Conservation (phyloP, 2,113 vertebrate species). For the Macrotus californicus region DNA sequence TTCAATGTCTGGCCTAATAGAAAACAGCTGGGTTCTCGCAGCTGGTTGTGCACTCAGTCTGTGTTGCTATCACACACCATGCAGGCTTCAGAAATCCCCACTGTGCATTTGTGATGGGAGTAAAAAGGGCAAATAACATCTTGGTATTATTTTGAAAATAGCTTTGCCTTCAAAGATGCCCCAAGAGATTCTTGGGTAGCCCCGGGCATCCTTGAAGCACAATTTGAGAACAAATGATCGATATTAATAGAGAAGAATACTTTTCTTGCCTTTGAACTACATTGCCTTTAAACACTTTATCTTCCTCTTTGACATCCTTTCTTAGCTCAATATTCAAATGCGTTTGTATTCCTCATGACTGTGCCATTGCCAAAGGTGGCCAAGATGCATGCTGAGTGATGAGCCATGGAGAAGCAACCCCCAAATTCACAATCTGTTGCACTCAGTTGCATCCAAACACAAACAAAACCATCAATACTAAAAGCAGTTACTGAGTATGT, state of each 20-base stretch:
- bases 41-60: neutral
- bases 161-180: neutral
- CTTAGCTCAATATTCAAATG: neutral
- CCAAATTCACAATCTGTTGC: neutral
- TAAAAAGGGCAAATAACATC: neutral
- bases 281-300: neutral
- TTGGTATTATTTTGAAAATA: neutral
- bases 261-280: neutral
- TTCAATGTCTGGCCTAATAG: neutral
- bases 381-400: neutral
- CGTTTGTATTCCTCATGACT: neutral
- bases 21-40: neutral
- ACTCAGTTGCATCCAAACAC: neutral
- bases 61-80: neutral
- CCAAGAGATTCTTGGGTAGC: neutral
- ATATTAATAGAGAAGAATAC: neutral
- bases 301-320: neutral
- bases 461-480: neutral
- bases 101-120: neutral
- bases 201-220: neutral
- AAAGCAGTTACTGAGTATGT: neutral
- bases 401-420: neutral
- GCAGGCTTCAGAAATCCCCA: neutral
- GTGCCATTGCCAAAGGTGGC: neutral
- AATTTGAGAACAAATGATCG: neutral